These are phyloP conservation scores for Gallinago paraguaiae DNA, from an alignment of 2,113 vertebrate species.

Conservation along the genomic window DNA sequence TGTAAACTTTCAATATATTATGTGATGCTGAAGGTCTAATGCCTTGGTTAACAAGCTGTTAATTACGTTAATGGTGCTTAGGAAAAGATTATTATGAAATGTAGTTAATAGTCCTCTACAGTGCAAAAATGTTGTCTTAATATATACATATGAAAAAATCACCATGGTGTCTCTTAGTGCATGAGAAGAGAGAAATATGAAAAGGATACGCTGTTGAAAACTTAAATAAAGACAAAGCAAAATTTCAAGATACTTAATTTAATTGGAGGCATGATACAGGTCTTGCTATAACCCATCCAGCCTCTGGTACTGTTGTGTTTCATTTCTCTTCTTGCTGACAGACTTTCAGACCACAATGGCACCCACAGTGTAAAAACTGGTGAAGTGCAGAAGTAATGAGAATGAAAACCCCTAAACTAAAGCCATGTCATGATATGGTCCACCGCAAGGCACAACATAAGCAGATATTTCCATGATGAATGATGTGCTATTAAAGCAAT, in stretches of 20 bases:
- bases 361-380: not conserved
- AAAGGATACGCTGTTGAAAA: not conserved
- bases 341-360: not conserved
- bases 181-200: not conserved
- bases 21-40: slow-evolving; percentile 18
- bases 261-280: not conserved
- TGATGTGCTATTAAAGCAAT: not conserved
- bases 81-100: slow-evolving; percentile 55
- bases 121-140: slow-evolving; percentile 23
- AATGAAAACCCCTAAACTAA: not conserved
- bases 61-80: slow-evolving; percentile 63
- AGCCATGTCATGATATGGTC: not conserved
- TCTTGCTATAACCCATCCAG: not conserved
- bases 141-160: slow-evolving; percentile 7
- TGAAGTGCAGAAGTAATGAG: not conserved
- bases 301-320: not conserved
- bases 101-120: slow-evolving; percentile 48
- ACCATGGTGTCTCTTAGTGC: not conserved
- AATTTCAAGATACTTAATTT: not conserved
- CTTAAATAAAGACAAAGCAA: not conserved
- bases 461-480: not conserved
- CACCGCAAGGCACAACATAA: not conserved
- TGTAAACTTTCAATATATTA: slow-evolving; percentile 38
- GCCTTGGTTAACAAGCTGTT: slow-evolving; percentile 51
- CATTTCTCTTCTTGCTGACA: not conserved